A percentile compares a stretch with the other conserved stretches of the same genome.
phyloP scores from a whole-genome alignment of 2,888 invertebrate species.

The Cryptus armator region DNA sequence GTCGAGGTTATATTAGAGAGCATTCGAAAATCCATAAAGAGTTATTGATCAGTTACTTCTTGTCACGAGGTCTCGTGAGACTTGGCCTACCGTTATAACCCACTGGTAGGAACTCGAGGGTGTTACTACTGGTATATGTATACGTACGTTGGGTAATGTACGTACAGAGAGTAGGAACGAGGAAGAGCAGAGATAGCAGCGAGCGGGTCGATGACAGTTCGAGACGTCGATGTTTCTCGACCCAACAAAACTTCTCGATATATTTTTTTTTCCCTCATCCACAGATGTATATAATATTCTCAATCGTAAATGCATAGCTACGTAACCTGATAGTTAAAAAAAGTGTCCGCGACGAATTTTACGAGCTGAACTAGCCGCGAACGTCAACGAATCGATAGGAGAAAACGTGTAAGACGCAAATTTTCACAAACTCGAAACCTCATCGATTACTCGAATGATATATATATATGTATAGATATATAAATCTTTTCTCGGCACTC shows the following conservation, averaged over 20 bases:
- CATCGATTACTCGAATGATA: too few relatives aligned
- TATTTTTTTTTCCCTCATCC: neutral
- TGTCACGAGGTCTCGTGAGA: slow-evolving; percentile 64
- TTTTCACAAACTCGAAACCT: too few relatives aligned
- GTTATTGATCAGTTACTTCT: slow-evolving; percentile 57
- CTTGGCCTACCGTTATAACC: neutral
- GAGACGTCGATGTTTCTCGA: slow-evolving; percentile 3
- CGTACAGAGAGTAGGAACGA: neutral
- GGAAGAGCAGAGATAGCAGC: neutral
- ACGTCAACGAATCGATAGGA: slow-evolving; percentile 60
- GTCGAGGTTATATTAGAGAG: neutral
- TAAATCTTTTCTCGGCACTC: neutral
- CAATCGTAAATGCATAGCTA: too few relatives aligned
- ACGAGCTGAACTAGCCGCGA: slow-evolving; percentile 46
- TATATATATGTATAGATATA: neutral
- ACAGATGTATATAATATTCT: neutral
- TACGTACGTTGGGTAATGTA: neutral
- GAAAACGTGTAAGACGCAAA: slow-evolving; percentile 9
- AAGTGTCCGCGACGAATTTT: slow-evolving; percentile 10
- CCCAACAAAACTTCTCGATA: neutral
- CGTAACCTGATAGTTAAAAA: too few relatives aligned
- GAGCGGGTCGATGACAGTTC: slow-evolving; percentile 34
- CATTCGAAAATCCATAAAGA: slow-evolving; percentile 62
- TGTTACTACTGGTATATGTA: slow-evolving; percentile 8
- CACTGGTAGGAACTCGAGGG: slow-evolving; percentile 15